A percentile compares a stretch with the other conserved stretches of the same genome.
Conservation (phyloP, 2,888 invertebrate genomes). For the Pterobdella sp. region DNA sequence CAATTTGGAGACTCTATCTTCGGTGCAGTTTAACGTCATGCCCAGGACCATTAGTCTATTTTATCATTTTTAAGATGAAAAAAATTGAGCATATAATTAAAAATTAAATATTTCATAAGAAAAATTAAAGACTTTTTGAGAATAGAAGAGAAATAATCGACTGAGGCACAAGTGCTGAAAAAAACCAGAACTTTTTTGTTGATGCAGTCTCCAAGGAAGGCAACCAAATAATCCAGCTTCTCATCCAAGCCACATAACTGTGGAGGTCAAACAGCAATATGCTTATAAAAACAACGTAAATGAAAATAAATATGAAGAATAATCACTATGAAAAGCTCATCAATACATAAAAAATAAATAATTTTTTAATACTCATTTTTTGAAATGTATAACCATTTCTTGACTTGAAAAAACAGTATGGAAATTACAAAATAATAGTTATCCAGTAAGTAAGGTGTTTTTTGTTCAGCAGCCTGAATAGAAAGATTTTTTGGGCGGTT, state of each 20-base stretch:
- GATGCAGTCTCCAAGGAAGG: slow-evolving; percentile 62
- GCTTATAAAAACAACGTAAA: too few species aligned
- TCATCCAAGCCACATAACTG: slow-evolving; percentile 52
- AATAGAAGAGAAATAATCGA: slow-evolving; percentile 78
- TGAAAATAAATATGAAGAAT: too few species aligned
- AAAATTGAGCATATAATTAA: too few species aligned
- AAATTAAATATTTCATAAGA: not conserved
- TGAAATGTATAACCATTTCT: too few species aligned
- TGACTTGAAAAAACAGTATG: too few species aligned
- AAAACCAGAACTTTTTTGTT: slow-evolving; percentile 68
- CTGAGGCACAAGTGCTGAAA: slow-evolving; percentile 87
- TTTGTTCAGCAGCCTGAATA: slow-evolving; percentile 42
- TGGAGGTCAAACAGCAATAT: not conserved
- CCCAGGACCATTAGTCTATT: too few species aligned
- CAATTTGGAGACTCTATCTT: too few species aligned
- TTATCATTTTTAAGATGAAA: too few species aligned
- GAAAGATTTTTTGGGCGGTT: slow-evolving; percentile 47
- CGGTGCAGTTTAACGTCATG: too few species aligned
- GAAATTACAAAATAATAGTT: slow-evolving; percentile 72
- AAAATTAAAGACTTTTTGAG: slow-evolving; percentile 51
- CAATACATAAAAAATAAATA: too few species aligned
- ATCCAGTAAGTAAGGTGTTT: slow-evolving; percentile 54
- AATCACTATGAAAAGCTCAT: too few species aligned
- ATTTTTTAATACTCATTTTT: too few species aligned
- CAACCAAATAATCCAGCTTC: slow-evolving; percentile 71